Conservation (phyloP, 2,888 invertebrate species). For the Seladonia tumulorum region DNA sequence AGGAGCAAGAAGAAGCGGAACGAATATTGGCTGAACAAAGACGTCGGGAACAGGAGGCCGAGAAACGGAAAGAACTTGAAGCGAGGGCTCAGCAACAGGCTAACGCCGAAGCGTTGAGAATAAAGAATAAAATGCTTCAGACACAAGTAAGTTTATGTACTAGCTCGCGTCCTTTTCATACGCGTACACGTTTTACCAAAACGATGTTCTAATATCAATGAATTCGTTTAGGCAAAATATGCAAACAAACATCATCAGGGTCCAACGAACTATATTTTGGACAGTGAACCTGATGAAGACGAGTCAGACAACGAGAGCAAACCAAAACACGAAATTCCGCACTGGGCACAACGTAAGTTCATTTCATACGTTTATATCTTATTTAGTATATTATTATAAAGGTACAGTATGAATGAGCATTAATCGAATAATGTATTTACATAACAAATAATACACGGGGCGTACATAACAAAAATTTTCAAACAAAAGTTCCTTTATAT, state of each 20-base stretch:
- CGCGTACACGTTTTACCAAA: not conserved
- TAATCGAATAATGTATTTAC: too few relatives aligned
- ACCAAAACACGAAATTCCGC: slow-evolving; percentile 80
- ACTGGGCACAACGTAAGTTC: slow-evolving; percentile 79
- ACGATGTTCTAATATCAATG: not conserved
- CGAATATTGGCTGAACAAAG: slow-evolving; percentile 80
- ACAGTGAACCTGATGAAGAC: slow-evolving; percentile 82
- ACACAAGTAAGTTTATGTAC: slow-evolving; percentile 33
- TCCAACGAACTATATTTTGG: slow-evolving; percentile 77
- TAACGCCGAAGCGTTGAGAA: slow-evolving; percentile 71
- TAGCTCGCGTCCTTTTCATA: not conserved
- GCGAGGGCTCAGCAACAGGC: slow-evolving; percentile 80
- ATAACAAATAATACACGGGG: too few relatives aligned
- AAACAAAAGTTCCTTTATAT: too few relatives aligned
- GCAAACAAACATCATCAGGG: slow-evolving; percentile 55
- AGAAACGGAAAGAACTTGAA: slow-evolving; percentile 77
- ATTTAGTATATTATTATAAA: not conserved
- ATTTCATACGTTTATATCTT: not conserved
- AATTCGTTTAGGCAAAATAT: slow-evolving; percentile 66
- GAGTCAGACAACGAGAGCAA: slow-evolving; percentile 79
- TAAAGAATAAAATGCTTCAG: slow-evolving; percentile 69
- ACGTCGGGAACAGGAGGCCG: slow-evolving; percentile 82
- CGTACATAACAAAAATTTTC: too few relatives aligned
- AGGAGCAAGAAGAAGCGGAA: slow-evolving; percentile 82
- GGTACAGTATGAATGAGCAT: too few relatives aligned